Evolutionary conservation across 2,888 invertebrate species (phyloP).

Genomic region (Drosophila nigritarsus): DNA sequence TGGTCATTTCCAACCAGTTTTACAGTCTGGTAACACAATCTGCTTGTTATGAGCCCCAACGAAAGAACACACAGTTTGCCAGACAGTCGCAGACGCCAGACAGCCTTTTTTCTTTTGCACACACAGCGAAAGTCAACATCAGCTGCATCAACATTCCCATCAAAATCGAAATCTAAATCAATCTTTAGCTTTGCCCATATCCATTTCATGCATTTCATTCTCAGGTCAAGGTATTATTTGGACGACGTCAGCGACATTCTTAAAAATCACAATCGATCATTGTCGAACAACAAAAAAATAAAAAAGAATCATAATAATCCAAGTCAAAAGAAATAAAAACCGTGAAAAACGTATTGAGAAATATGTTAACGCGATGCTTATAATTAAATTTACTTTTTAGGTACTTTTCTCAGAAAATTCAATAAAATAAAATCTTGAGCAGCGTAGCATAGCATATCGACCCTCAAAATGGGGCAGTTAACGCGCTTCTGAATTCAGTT

Average conservation of each 20-base stretch:
- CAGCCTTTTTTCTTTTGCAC: constrained; percentile 6
- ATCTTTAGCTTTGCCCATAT: constrained; percentile 70
- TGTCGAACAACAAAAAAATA: constrained; percentile 54
- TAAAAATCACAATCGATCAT: constrained; percentile 79
- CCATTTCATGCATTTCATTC: constrained; percentile 61
- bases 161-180: constrained; percentile 59
- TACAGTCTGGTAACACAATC: constrained; percentile 78
- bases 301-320: constrained; percentile 39
- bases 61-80: constrained; percentile 24
- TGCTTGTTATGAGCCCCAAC: constrained; percentile 54
- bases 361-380: constrained; percentile 45
- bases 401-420: constrained; percentile 59
- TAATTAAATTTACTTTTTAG: constrained; percentile 65
- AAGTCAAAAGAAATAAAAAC: constrained; percentile 31
- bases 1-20: constrained; percentile 62
- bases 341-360: constrained; percentile 26
- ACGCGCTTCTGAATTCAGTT: constrained; percentile 37
- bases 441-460: constrained; percentile 20
- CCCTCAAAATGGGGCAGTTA: constrained; percentile 27
- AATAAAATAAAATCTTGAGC: constrained; percentile 38
- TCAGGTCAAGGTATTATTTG: constrained; percentile 10
- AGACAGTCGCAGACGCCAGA: constrained; percentile 1
- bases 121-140: constrained; percentile 46
- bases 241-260: constrained; percentile 48
- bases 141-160: constrained; percentile 30